Evolutionary conservation across 2,888 invertebrate species (phyloP), one percentile per base, ranked within the genome.

Genomic region (Leucophenga maculata): DNA sequence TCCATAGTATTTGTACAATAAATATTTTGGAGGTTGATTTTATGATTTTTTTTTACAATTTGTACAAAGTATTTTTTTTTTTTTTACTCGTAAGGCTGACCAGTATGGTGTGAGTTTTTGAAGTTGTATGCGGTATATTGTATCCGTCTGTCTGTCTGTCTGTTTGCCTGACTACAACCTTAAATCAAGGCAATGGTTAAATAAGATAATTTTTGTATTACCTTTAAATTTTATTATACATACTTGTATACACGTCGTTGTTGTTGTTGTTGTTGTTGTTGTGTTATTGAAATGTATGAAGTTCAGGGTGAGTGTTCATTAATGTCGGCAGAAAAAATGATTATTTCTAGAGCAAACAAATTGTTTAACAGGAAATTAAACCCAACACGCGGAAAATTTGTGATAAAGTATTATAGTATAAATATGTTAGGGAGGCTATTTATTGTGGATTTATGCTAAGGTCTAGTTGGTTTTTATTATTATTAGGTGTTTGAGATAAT

Each of bases 21-120:
- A 81, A 83, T 80, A 81, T 79, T 80, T 80, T 81, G 77, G 80
- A 80, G 82, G 80, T 73, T 75, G 81, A 8, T 78, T 72, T 26
- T 3, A 26, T 26, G 26, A n/a, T n/a, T 26, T 26, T 3, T 26
- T 26, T 26, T 26, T 79, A 76, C 74, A 74, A 75, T 26, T 26
- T 26, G 80, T 70, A 77, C 48, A 48, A 48, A 48, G 11, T 70
- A 74, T 70, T 69, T 39, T 60, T 39, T 39, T 1, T 60, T 39
- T 14, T 39, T 50, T 50, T 16, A 13, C 22, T 14, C 44, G 26
- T 44, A 55, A 16, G 11, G 11, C 39, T 39, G 39, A 8, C 39
- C 39, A 39, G 1, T 54, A 39, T n/a, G 16, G 14, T 48, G 16
- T 64, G 65, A 39, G 39, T 39, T 39, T 39, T 39, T 16, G 1